phyloP scores from a whole-genome alignment of 1,140 invertebrate species.

The Homalodisca vitripennis region DNA sequence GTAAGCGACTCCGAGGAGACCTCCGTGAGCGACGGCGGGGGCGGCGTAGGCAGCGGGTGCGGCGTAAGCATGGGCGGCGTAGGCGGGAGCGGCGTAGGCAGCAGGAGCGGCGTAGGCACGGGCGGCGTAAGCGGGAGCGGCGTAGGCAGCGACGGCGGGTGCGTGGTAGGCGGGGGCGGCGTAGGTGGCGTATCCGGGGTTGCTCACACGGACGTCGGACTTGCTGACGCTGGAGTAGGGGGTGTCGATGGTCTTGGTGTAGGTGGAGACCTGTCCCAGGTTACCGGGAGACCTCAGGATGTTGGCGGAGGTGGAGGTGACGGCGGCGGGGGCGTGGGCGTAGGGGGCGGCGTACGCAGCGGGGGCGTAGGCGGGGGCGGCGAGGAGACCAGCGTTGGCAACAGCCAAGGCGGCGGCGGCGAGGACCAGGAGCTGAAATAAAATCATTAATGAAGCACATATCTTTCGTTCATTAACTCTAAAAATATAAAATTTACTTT shows the following conservation, averaged over 20 bases:
- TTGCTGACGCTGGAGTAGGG: slow-evolving; percentile 47
- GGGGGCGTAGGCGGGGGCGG: slow-evolving; percentile 37
- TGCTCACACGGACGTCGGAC: slow-evolving; percentile 47
- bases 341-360: slow-evolving; percentile 38
- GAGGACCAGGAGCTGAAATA: slow-evolving; percentile 39
- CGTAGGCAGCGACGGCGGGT: slow-evolving; percentile 32
- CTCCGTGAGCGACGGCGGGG: slow-evolving; percentile 35
- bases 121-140: slow-evolving; percentile 35
- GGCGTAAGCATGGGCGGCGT: slow-evolving; percentile 38
- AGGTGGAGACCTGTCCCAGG: slow-evolving; percentile 45
- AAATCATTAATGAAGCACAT: too few species aligned
- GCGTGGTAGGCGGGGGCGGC: slow-evolving; percentile 37
- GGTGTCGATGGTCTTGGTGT: slow-evolving; percentile 47
- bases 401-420: slow-evolving; percentile 39
- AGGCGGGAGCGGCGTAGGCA: slow-evolving; percentile 33
- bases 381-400: slow-evolving; percentile 38
- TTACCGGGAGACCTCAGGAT: slow-evolving; percentile 45
- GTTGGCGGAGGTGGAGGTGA: slow-evolving; percentile 44
- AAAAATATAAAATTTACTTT: too few species aligned
- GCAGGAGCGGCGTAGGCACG: slow-evolving; percentile 37
- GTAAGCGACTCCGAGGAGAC: slow-evolving; percentile 39
- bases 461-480: too few species aligned
- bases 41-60: slow-evolving; percentile 34
- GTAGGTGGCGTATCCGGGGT: slow-evolving; percentile 43
- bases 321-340: slow-evolving; percentile 41